Percentiles rank a stretch among this genome's conserved stretches.
Evolutionary conservation across 2,113 vertebrate genomes (phyloP).

Genomic region (Tursiops truncatus): DNA sequence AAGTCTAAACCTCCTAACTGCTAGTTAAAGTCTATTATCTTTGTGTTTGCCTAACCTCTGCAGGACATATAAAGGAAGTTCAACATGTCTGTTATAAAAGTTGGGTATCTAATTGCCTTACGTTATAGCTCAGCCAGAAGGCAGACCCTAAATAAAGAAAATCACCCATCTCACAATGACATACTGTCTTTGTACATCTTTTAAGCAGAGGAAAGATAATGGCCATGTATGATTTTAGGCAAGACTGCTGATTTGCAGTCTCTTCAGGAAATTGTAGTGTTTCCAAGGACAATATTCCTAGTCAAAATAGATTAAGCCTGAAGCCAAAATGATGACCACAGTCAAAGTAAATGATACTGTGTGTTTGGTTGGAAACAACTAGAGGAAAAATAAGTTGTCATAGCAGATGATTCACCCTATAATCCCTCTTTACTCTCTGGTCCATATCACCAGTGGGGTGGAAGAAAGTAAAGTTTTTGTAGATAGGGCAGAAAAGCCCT

Average conservation of each 20-base stretch:
- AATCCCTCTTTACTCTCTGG: constrained; percentile 52
- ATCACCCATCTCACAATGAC: constrained; percentile 42
- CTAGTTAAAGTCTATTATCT: constrained; percentile 55
- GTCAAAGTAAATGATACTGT: constrained; percentile 82
- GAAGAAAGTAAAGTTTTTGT: constrained; percentile 56
- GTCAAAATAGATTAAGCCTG: constrained; percentile 79
- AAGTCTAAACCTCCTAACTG: constrained; percentile 47
- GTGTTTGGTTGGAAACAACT: constrained; percentile 75
- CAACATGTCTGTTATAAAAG: constrained; percentile 48
- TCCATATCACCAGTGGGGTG: not conserved
- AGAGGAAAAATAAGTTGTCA: constrained; percentile 51
- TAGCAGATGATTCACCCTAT: constrained; percentile 60
- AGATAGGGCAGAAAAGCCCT: not conserved
- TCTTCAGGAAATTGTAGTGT: constrained; percentile 83
- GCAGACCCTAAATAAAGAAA: constrained; percentile 47
- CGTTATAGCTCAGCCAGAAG: constrained; percentile 53
- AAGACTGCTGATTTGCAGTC: constrained; percentile 78
- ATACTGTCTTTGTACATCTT: constrained; percentile 52
- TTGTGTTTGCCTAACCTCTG: constrained; percentile 53
- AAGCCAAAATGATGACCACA: constrained; percentile 79
- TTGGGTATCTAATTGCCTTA: constrained; percentile 44
- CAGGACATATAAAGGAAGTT: constrained; percentile 45
- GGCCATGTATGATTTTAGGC: constrained; percentile 59
- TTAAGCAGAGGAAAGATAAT: constrained; percentile 62
- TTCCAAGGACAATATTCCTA: constrained; percentile 77